These are phyloP conservation scores for Pteria penguin DNA, from an alignment of 2,888 invertebrate species.

Conservation along the genomic window DNA sequence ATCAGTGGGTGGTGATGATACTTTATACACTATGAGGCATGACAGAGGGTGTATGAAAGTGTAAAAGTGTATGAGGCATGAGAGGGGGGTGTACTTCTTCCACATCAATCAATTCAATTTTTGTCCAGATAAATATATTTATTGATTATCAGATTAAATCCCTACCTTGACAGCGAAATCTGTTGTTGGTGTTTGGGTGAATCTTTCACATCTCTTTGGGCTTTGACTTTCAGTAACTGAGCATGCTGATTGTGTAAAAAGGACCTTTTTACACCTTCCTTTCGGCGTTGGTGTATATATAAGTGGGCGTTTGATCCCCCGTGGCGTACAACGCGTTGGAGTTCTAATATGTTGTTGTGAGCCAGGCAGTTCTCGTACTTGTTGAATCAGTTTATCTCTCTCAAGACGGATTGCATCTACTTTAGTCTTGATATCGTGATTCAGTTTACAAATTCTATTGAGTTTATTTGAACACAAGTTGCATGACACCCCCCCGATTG, in stretches of 20 bases:
- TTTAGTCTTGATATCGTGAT: background rate
- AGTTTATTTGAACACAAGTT: background rate
- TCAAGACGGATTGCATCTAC: background rate
- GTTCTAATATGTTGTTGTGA: background rate
- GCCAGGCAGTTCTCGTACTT: background rate
- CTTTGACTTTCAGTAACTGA: background rate
- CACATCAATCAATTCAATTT: too few relatives aligned
- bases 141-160: background rate
- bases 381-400: background rate
- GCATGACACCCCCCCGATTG: background rate
- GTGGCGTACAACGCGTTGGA: background rate
- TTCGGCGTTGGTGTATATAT: background rate
- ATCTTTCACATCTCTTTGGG: background rate
- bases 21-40: too few relatives aligned
- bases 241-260: background rate
- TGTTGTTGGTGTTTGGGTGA: background rate
- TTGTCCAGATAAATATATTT: too few relatives aligned
- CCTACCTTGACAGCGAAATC: background rate
- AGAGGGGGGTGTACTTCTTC: too few relatives aligned
- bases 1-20: too few relatives aligned
- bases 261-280: background rate
- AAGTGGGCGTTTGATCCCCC: background rate
- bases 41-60: too few relatives aligned
- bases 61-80: too few relatives aligned
- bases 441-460: background rate